These are phyloP conservation scores for Axea sp. DNA, from an alignment of 2,888 invertebrate genomes.

Conservation along the genomic window DNA sequence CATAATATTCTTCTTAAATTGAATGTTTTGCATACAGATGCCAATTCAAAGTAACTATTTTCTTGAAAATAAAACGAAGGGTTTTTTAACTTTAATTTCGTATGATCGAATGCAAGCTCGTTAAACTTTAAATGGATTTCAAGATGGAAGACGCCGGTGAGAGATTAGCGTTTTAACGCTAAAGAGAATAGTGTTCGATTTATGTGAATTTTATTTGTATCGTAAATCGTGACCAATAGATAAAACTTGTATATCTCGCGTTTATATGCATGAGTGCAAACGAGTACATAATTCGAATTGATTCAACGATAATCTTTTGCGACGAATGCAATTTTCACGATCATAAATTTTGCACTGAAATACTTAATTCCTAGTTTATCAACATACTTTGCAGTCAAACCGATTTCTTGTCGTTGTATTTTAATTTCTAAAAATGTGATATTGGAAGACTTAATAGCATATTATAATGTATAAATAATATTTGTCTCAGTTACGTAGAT, in stretches of 20 bases:
- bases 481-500: constrained; percentile 82
- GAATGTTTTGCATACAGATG: no score
- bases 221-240: constrained; percentile 45
- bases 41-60: no score
- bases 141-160: constrained; percentile 10
- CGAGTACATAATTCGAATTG: constrained; percentile 45
- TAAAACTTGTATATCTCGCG: constrained; percentile 35
- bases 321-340: no score
- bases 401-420: no score
- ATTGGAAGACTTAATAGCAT: no score
- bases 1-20: no score
- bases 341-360: neutral
- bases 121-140: constrained; percentile 29
- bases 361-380: no score
- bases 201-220: constrained; percentile 46
- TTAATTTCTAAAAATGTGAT: no score
- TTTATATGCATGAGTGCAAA: constrained; percentile 44
- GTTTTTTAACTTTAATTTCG: no score
- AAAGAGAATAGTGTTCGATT: constrained; percentile 38
- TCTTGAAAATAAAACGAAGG: no score
- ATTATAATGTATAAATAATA: no score
- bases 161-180: constrained; percentile 39
- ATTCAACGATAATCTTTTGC: constrained; percentile 28
- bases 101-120: neutral
- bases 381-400: no score